A percentile compares a stretch with the other conserved stretches of the same genome.
phyloP scores from a whole-genome alignment of 2,888 invertebrate genomes.

The Dusona sp. region DNA sequence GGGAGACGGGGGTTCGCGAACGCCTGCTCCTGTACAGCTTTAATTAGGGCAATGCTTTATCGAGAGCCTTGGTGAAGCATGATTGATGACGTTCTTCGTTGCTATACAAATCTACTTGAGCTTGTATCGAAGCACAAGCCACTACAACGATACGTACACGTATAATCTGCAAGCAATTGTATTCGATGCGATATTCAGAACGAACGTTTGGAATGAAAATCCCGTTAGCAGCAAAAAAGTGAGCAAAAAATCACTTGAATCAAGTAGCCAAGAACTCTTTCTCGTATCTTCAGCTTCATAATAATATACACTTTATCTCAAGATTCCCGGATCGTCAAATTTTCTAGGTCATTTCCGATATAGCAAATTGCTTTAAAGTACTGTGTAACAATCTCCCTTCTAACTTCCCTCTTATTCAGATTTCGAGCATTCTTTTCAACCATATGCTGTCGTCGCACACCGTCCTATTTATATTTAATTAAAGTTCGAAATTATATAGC shows the following conservation, averaged over 20 bases:
- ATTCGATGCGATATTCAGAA: slow-evolving; percentile 12
- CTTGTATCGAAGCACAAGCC: slow-evolving; percentile 35
- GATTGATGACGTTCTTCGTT: slow-evolving; percentile 73
- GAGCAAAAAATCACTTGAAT: background rate
- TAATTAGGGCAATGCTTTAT: slow-evolving; percentile 72
- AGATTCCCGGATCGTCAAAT: background rate
- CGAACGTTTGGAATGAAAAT: slow-evolving; percentile 9
- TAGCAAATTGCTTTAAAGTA: background rate
- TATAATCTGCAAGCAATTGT: slow-evolving; percentile 11
- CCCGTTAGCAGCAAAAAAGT: background rate
- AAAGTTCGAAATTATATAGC: background rate
- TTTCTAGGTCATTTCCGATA: background rate
- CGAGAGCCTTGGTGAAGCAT: slow-evolving; percentile 69
- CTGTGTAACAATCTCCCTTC: background rate
- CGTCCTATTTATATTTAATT: background rate
- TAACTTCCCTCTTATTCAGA: background rate
- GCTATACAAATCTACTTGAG: slow-evolving; percentile 53
- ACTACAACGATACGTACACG: background rate
- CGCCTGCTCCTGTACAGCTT: slow-evolving; percentile 58
- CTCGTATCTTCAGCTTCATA: background rate
- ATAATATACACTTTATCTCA: background rate
- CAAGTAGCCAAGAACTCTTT: background rate
- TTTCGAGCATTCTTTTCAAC: background rate
- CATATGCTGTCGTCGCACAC: background rate
- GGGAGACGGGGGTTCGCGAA: background rate